phyloP scores from a whole-genome alignment of 2,113 vertebrate genomes.

The Notechis scutatus region DNA sequence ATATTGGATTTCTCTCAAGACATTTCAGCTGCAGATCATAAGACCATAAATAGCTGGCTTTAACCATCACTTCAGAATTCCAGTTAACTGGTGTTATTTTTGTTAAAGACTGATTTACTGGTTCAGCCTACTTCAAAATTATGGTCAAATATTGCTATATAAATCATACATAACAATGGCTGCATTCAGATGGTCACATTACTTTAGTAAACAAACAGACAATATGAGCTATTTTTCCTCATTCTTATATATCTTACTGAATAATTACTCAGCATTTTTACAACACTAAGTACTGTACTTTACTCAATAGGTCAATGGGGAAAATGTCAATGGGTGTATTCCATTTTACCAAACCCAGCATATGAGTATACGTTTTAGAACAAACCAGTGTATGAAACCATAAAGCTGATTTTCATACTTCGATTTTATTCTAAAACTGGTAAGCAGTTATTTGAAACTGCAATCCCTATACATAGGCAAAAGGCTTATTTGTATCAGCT shows the following conservation, averaged over 20 bases:
- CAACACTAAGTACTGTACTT: not conserved
- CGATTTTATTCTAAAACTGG: not conserved
- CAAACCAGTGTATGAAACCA: not conserved
- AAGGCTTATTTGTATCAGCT: not conserved
- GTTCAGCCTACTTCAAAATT: constrained; percentile 60
- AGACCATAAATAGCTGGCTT: constrained; percentile 57
- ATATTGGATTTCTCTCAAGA: constrained; percentile 60
- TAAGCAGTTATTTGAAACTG: not conserved
- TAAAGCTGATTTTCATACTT: not conserved
- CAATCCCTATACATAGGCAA: not conserved
- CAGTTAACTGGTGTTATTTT: constrained; percentile 54
- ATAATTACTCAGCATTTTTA: not conserved
- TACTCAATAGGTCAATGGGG: not conserved
- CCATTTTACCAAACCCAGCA: not conserved
- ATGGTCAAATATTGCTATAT: constrained; percentile 64
- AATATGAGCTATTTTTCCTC: not conserved
- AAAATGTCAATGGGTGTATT: not conserved
- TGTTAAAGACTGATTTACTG: constrained; percentile 56
- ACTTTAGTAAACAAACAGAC: not conserved
- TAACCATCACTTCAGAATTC: constrained; percentile 38
- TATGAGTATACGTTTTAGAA: not conserved
- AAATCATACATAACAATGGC: constrained; percentile 56
- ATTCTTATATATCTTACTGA: not conserved
- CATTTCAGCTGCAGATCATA: constrained; percentile 53
- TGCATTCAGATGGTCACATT: not conserved